phyloP scores from a whole-genome alignment of 2,113 vertebrate species.

The Shinisaurus crocodilurus region DNA sequence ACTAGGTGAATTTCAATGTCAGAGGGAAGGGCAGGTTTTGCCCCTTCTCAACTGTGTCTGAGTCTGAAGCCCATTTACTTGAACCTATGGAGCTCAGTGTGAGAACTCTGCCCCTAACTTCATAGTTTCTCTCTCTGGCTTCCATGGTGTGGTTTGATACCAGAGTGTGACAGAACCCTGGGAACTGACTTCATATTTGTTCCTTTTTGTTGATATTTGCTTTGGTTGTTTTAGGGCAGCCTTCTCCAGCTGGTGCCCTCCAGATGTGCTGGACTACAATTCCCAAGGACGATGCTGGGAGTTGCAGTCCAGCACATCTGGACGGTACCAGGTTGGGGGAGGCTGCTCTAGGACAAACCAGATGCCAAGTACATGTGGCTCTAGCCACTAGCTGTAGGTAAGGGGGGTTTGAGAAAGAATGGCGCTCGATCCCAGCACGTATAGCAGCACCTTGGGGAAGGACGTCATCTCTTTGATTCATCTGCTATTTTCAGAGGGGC shows the following conservation, averaged over 20 bases:
- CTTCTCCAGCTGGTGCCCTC: background rate
- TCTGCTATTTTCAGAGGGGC: constrained; percentile 30
- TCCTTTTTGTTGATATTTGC: background rate
- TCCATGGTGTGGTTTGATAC: background rate
- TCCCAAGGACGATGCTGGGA: no score
- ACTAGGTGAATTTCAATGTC: background rate
- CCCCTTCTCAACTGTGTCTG: background rate
- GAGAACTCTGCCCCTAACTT: background rate
- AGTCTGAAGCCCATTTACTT: background rate
- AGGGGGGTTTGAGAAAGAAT: background rate
- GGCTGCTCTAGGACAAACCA: constrained; percentile 11
- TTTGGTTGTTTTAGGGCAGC: constrained; percentile 10
- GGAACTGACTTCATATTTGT: background rate
- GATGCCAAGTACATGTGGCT: constrained; percentile 6
- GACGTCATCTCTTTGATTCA: constrained; percentile 1
- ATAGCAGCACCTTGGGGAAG: constrained; percentile 1
- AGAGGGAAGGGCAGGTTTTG: background rate
- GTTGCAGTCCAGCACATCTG: no score
- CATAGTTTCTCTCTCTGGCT: background rate
- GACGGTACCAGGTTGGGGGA: no score
- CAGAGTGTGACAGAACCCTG: background rate
- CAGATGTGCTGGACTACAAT: no score
- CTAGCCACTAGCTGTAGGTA: background rate
- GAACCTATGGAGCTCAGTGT: background rate
- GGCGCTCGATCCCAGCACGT: constrained; percentile 20